Conservation (phyloP, 2,888 invertebrate species). For the Candidula unifasciata region DNA sequence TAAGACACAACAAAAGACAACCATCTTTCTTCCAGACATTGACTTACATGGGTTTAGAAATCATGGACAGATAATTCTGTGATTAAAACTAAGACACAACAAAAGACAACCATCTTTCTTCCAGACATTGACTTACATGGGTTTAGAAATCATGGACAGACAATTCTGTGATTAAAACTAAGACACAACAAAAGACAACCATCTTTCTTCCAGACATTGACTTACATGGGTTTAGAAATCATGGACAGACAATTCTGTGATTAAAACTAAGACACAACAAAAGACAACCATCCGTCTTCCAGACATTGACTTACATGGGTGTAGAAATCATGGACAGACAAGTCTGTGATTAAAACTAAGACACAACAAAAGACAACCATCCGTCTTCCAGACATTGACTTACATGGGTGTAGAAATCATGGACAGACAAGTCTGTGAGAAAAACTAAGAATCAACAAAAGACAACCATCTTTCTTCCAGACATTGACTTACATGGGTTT, state of each 20-base stretch:
- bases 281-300: not conserved
- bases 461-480: not conserved
- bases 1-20: not conserved
- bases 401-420: not conserved
- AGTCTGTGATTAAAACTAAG: not conserved
- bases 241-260: not conserved
- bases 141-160: not conserved
- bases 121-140: slow-evolving; percentile 6
- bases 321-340: not conserved
- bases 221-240: slow-evolving; percentile 2
- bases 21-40: not conserved
- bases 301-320: slow-evolving; percentile 17
- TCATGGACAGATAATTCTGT: not conserved
- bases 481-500: slow-evolving; percentile 13
- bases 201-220: not conserved
- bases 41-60: slow-evolving; percentile 12
- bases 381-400: not conserved
- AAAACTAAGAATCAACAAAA: not conserved
- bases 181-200: not conserved
- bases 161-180: not conserved
- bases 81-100: not conserved
- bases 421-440: not conserved
- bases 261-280: not conserved
- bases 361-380: not conserved
- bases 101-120: not conserved